These are phyloP conservation scores for Rhingia campestris DNA, from an alignment of 2,888 invertebrate genomes.

Conservation along the genomic window DNA sequence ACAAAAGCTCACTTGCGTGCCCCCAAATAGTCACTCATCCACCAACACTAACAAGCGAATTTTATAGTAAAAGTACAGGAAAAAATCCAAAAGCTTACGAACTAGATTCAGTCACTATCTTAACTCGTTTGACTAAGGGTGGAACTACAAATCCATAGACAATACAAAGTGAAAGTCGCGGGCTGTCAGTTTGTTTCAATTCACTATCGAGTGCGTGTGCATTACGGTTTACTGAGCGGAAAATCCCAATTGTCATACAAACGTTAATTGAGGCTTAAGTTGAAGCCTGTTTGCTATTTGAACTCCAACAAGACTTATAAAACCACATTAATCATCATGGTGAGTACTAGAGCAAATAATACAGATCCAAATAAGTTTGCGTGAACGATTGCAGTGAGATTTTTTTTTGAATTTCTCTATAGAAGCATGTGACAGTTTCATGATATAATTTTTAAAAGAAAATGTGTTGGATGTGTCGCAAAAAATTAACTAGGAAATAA, in stretches of 20 bases:
- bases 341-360: slow-evolving; percentile 41
- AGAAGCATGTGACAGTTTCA: slow-evolving; percentile 32
- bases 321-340: slow-evolving; percentile 64
- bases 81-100: slow-evolving; percentile 45
- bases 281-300: slow-evolving; percentile 19
- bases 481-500: not conserved
- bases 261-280: slow-evolving; percentile 37
- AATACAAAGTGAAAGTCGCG: slow-evolving; percentile 50
- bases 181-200: slow-evolving; percentile 20
- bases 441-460: not conserved
- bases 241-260: slow-evolving; percentile 24
- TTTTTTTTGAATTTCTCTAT: slow-evolving; percentile 34
- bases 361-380: slow-evolving; percentile 8
- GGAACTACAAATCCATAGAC: slow-evolving; percentile 17
- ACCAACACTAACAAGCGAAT: slow-evolving; percentile 31
- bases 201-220: slow-evolving; percentile 27
- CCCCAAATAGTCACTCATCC: not conserved
- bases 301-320: slow-evolving; percentile 39
- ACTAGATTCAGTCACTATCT: slow-evolving; percentile 58
- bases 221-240: slow-evolving; percentile 17
- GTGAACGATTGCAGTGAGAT: slow-evolving; percentile 51
- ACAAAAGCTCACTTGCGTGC: slow-evolving; percentile 12
- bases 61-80: slow-evolving; percentile 35
- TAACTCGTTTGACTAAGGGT: slow-evolving; percentile 62
- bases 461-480: slow-evolving; percentile 9